Conservation (phyloP, 92 coral and sea anemone species). For the Virgularia gustaviana region DNA sequence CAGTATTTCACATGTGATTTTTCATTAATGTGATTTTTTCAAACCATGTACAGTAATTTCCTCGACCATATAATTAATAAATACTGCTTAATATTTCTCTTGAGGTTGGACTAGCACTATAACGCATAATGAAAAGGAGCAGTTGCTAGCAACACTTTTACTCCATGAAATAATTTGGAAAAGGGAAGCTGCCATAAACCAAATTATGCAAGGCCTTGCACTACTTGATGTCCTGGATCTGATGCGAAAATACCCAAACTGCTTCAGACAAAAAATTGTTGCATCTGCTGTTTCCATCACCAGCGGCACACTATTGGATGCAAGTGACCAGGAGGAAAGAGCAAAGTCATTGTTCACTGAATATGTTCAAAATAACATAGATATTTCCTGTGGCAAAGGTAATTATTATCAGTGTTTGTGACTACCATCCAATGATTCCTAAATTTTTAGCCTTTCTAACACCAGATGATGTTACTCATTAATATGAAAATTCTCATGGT, state of each 20-base stretch:
- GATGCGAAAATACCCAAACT: not conserved
- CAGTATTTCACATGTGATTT: too few species aligned
- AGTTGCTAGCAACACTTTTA: not conserved
- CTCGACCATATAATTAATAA: too few species aligned
- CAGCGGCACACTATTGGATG: not conserved
- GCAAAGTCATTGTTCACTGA: not conserved
- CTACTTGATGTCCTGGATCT: not conserved
- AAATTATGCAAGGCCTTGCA: conserved; percentile 6
- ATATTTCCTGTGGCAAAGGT: not conserved
- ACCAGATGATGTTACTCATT: too few species aligned
- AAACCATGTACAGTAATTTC: too few species aligned
- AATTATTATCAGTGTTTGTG: not conserved
- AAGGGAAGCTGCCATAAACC: conserved; percentile 2
- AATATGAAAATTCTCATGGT: too few species aligned
- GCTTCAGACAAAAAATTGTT: not conserved
- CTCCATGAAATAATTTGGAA: conserved; percentile 13
- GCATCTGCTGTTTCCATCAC: not conserved
- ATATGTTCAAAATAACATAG: not conserved
- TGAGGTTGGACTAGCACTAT: conserved; percentile 2
- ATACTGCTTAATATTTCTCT: not conserved
- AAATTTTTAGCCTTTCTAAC: too few species aligned
- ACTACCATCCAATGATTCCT: too few species aligned
- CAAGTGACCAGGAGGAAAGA: not conserved
- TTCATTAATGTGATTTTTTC: too few species aligned
- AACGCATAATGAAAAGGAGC: not conserved